phyloP scores from a whole-genome alignment of 2,888 invertebrate genomes.

The Oscheius sp. region DNA sequence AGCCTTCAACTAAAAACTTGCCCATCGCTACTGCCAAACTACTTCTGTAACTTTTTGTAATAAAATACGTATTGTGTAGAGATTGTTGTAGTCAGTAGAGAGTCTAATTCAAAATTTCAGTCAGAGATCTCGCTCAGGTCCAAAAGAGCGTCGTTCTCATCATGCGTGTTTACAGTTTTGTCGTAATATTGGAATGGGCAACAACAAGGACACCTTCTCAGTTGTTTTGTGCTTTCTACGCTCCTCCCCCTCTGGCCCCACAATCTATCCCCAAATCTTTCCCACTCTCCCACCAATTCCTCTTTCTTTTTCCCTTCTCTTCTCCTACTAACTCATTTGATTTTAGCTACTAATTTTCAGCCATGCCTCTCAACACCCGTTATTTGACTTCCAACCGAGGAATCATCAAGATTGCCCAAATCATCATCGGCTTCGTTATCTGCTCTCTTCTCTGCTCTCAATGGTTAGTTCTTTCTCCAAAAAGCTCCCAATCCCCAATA shows the following conservation, averaged over 20 bases:
- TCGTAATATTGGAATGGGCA: neutral
- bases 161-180: too few relatives aligned
- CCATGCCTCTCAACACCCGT: constrained; percentile 54
- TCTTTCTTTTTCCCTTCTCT: neutral
- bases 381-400: constrained; percentile 61
- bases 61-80: too few relatives aligned
- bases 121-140: too few relatives aligned
- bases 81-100: too few relatives aligned
- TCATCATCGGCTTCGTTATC: constrained; percentile 65
- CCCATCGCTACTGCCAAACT: too few relatives aligned
- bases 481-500: too few relatives aligned
- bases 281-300: neutral
- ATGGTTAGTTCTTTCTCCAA: too few relatives aligned
- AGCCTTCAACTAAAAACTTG: constrained; percentile 58
- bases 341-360: constrained; percentile 39
- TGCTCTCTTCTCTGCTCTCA: constrained; percentile 64
- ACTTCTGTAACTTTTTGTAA: too few relatives aligned
- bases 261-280: neutral
- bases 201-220: neutral
- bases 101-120: too few relatives aligned
- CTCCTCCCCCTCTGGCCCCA: neutral
- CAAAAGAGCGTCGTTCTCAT: too few relatives aligned
- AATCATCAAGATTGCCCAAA: constrained; percentile 59
- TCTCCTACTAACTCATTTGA: neutral
- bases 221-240: neutral